Conservation (phyloP, 2,888 invertebrate species). For the Tiliacea citrago region DNA sequence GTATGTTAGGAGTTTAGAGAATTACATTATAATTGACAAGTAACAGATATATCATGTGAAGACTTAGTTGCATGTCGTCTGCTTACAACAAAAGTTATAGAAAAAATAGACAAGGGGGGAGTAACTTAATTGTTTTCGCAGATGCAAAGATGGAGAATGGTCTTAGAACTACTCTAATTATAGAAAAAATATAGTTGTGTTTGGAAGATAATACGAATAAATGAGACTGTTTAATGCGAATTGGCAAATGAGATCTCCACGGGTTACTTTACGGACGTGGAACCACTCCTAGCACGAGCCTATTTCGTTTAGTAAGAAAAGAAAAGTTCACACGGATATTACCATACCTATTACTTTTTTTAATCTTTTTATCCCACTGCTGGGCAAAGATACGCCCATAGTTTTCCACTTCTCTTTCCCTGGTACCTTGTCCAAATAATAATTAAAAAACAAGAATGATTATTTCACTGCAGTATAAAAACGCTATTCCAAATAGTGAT, state of each 20-base stretch:
- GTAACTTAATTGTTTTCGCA: constrained; percentile 40
- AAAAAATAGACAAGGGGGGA: constrained; percentile 21
- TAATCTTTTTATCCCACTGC: too few species aligned
- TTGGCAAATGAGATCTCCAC: too few species aligned
- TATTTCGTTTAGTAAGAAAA: too few species aligned
- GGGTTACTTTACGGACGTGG: too few species aligned
- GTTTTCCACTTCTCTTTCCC: too few species aligned
- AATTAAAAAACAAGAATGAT: background rate
- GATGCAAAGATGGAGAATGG: constrained; percentile 7
- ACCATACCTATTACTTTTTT: too few species aligned
- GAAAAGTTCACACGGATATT: too few species aligned
- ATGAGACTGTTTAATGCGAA: too few species aligned
- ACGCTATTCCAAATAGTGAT: constrained; percentile 15
- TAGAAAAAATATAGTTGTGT: background rate
- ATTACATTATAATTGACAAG: constrained; percentile 1
- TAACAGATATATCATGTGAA: background rate
- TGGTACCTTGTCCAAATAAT: too few species aligned
- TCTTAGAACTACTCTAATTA: background rate
- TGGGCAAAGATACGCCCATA: too few species aligned
- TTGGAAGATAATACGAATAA: background rate
- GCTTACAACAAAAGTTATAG: background rate
- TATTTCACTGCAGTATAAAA: constrained; percentile 5
- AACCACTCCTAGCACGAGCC: too few species aligned
- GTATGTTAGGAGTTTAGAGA: constrained; percentile 2
- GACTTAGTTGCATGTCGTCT: background rate